Percentiles rank a stretch among this genome's conserved stretches.
These are phyloP conservation scores for Phylloscopus collybita DNA, from an alignment of 2,797 vertebrate genomes.

Conservation along the genomic window DNA sequence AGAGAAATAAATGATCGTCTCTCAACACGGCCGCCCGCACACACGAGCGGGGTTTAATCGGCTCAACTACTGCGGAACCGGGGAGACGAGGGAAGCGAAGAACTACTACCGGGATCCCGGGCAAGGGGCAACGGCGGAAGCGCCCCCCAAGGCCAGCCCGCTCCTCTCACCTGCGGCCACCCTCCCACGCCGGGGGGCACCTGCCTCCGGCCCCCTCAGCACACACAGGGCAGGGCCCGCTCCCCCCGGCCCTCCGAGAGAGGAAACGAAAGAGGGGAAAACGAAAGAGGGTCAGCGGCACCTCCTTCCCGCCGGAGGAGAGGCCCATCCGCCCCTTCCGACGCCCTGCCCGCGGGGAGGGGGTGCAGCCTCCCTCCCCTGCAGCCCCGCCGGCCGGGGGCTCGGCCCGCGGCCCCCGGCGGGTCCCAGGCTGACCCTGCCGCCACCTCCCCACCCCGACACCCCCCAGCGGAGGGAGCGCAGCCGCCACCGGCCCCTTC, in stretches of 20 bases:
- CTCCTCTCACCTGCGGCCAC: not conserved
- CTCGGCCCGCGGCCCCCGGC: not conserved
- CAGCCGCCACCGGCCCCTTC: conserved; percentile 9
- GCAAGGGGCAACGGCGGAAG: not conserved
- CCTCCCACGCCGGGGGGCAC: not conserved
- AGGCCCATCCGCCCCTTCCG: conserved; percentile 13
- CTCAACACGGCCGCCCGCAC: not conserved
- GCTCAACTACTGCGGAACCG: not conserved
- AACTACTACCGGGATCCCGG: not conserved
- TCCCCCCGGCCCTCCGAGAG: not conserved
- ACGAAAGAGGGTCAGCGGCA: not conserved
- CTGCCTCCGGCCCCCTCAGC: not conserved
- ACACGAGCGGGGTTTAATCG: not conserved
- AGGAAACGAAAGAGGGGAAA: not conserved
- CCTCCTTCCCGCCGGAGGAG: not conserved
- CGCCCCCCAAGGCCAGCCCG: not conserved
- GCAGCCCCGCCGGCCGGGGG: not conserved
- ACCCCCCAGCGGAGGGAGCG: conserved; percentile 18
- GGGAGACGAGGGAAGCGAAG: not conserved
- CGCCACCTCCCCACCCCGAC: too few relatives aligned
- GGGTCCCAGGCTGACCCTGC: not conserved
- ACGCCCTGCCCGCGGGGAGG: not conserved
- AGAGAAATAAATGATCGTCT: not conserved
- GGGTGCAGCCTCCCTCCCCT: not conserved
- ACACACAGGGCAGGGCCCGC: not conserved